Evolutionary conservation across 2,888 invertebrate genomes (phyloP).

Genomic region (Agonopterix arenella): DNA sequence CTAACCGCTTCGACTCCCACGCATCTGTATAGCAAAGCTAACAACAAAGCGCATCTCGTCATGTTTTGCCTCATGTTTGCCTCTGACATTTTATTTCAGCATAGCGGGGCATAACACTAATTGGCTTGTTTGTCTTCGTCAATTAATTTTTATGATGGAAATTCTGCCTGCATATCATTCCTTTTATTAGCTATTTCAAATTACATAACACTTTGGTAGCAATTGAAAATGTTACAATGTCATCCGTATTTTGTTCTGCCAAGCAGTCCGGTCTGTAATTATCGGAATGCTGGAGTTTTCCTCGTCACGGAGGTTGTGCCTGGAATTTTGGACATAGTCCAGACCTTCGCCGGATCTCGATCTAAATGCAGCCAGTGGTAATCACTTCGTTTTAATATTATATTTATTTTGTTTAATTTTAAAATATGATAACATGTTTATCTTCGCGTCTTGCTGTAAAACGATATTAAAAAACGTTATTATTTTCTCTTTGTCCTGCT

Average conservation of each 20-base stretch:
- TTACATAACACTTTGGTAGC: too few species aligned
- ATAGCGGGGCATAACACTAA: neutral
- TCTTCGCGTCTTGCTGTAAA: neutral
- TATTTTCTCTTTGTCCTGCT: neutral
- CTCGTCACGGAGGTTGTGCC: constrained; percentile 17
- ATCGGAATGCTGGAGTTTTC: constrained; percentile 13
- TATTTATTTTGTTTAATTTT: neutral
- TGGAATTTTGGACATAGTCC: constrained; percentile 36
- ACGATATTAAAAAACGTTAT: too few species aligned
- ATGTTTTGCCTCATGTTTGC: neutral
- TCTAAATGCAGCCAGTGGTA: constrained; percentile 22
- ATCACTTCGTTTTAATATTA: constrained; percentile 10
- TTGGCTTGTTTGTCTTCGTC: neutral
- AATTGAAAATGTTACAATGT: too few species aligned
- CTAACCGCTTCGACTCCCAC: neutral
- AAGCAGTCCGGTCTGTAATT: neutral
- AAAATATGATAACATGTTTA: neutral
- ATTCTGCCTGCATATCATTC: neutral
- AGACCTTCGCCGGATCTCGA: constrained; percentile 24
- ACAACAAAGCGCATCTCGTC: neutral
- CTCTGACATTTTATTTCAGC: constrained; percentile 1
- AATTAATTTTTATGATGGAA: too few species aligned
- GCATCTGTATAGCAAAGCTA: neutral
- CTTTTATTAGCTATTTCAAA: neutral
- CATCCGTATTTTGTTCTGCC: too few species aligned